Base-by-base conservation (phyloP, 2,888 invertebrate genomes). In the Tyria jacobaeae region DNA sequence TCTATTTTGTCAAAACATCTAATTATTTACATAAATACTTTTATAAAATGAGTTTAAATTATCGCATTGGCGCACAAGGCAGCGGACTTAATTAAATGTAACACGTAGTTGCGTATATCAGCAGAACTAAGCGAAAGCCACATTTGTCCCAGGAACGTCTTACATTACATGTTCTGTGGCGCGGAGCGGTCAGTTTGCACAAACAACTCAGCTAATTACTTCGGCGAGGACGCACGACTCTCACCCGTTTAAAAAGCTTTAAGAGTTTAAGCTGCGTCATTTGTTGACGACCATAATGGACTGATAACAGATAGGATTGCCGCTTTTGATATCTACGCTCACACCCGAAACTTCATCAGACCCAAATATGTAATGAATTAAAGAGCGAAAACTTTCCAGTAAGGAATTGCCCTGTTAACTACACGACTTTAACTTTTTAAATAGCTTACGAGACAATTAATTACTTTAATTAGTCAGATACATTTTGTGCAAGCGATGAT, bases 181-280 rank as follows among this genome's bases (percentile, higher is more conserved):
- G 73, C 81, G 79, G 70, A 71, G 75, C 80, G 82, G 79, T 79
- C 84, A 83, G 75, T 82, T 83, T 75, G 76, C 81, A 86, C 89
- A 88, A 88, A 88, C 86, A 85, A 84, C 84, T 79, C 76, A 75
- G 89, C 88, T 93, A 92, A 93, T 93, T 93, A 92, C 90, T 85
- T 65, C 80, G 69, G 73, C 87, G 87, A 85, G 83, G 86, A 85
- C 89, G 92, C 93, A 93, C 93, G 93, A 92, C 88, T 91, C 85
- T 80, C 85, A 80, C 83, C 76, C 84, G 81, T 84, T 89, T 92
- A 90, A 92, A 93, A 92, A 89, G 90, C 88, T 91, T 91, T 90
- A 91, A 92, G 86, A 89, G 88, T 91, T 91, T 89, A 91, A 91
- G 87, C 87, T 83, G 86, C 82, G 85, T 89, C 91, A 91, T 92